Base-by-base conservation (phyloP, 2,797 vertebrate species). In the Gastrophryne carolinensis region DNA sequence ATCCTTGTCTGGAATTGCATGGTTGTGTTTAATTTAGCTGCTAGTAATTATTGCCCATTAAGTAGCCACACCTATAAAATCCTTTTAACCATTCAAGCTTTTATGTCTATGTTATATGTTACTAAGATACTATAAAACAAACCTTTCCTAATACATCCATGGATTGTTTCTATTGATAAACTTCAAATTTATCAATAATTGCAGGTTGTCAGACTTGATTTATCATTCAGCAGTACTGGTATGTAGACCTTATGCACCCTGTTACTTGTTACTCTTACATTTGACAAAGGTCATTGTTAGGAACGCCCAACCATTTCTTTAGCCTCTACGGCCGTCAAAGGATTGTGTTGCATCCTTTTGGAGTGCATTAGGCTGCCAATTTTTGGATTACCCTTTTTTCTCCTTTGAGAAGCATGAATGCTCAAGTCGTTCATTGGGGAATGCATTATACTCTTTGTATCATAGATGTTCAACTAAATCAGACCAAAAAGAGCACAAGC, bases 391-490 rank as follows among this genome's bases (percentile, higher is more conserved):
- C 82, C 65, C 72, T 50, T 57, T 76, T 74, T 75, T 79, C 80
- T 68, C 74, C 79, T 84, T 75, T 88, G 85, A 89, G 83, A 83
- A 81, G 12, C 63, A 41, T 69, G 81, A 82, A 81, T 15, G 53
- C 81, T 75, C 57, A 81, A 72, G 74, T 76, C 85, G 82, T 87
- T 86, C 85, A 86, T 78, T 87, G 82, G 82, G 74, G 80, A 90
- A 86, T 87, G 88, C 87, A 83, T 85, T 84, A 83, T 86, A 67
- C 78, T 80, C 82, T 90, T 91, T 89, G 85, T 84, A 84, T 80
- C 79, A 72, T 78, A 83, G 81, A 80, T 80, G 82, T 71, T 1
- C 79, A 76, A 66, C 80, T 83, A 79, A 58, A 66, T 78, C 58
- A 80, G 73, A 35, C 63, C 35, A 65, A 65, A 68, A 50, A 78